Conservation (phyloP, 2,113 vertebrate genomes). For the Percopsis transmontana region DNA sequence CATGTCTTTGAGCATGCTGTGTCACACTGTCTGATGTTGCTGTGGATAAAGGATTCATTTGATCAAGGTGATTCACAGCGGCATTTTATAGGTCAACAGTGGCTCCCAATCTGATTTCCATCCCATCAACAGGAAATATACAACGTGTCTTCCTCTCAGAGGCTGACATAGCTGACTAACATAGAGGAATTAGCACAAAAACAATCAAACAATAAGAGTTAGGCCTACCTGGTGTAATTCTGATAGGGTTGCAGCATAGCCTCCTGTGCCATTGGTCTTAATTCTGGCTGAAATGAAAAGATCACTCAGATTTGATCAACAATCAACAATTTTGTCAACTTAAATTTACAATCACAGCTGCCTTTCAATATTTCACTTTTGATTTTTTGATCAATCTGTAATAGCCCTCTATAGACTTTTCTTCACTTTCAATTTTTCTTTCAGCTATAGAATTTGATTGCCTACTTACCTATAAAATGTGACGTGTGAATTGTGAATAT, state of each 20-base stretch:
- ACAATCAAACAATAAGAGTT: not conserved
- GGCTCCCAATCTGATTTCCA: conserved; percentile 17
- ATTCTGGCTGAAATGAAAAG: not conserved
- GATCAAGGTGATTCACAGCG: conserved; percentile 43
- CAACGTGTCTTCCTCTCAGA: not conserved
- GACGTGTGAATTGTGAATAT: no score
- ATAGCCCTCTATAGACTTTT: no score
- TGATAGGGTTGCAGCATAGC: conserved; percentile 28
- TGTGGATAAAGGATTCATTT: conserved; percentile 44
- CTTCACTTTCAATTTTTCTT: no score
- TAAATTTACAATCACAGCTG: no score
- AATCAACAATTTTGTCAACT: not conserved
- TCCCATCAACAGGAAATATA: not conserved
- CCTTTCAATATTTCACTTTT: no score
- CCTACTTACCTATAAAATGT: no score
- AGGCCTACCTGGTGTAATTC: conserved; percentile 45
- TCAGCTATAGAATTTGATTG: no score
- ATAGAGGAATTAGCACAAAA: not conserved
- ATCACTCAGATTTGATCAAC: no score
- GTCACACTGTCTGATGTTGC: conserved; percentile 31
- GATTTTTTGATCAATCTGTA: no score
- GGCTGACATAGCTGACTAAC: not conserved
- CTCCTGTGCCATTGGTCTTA: conserved; percentile 47
- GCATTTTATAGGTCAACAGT: conserved; percentile 32
- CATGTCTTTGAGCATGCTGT: conserved; percentile 27